Evolutionary conservation across 2,113 vertebrate species (phyloP), one percentile per base, ranked within the genome.

Genomic region (Proteles cristata): DNA sequence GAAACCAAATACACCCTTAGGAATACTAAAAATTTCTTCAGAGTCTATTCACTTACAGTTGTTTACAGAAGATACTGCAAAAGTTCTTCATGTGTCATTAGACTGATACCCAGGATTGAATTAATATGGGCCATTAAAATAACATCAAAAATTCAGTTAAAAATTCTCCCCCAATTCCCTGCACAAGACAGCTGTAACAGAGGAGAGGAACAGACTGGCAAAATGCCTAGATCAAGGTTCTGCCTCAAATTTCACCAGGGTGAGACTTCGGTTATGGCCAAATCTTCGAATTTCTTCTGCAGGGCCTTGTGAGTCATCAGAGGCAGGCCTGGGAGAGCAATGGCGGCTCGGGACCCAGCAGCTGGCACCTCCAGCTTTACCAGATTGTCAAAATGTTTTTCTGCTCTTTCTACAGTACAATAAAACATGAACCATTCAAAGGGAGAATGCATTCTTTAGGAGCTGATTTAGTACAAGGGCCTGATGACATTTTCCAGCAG

Each of bases 401-500:
- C 61, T 92, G 73, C 76, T 81, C 86, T 93, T 96, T 50, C 63
- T 79, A 71, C n/a, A 77, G 71, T 31, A 86, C 21, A 83, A 95
- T 39, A 95, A 91, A 89, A 50, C 58, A 90, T 9, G 6, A 98
- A 86, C 14, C 61, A 92, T 91, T 96, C 92, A 96, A 1, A 2
- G 43, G 14, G 61, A 53, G 94, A 93, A 83, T 1, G 31, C 31
- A 87, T 48, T 81, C 83, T 92, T 97, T 17, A 55, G 69, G 58
- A 90, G 84, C 61, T 94, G 68, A 94, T 94, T 96, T 94, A 61
- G 89, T 25, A 5, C 1, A 11, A 74, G 86, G 28, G 31, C 77
- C 69, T 26, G 82, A 84, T 96, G 96, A 96, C 96, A 97, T 97
- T 98, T 98, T 91, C 94, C 84, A 96, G 95, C 84, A 79, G 50